These are phyloP conservation scores for Tridacna gigas DNA, from an alignment of 2,888 invertebrate species.

Conservation along the genomic window DNA sequence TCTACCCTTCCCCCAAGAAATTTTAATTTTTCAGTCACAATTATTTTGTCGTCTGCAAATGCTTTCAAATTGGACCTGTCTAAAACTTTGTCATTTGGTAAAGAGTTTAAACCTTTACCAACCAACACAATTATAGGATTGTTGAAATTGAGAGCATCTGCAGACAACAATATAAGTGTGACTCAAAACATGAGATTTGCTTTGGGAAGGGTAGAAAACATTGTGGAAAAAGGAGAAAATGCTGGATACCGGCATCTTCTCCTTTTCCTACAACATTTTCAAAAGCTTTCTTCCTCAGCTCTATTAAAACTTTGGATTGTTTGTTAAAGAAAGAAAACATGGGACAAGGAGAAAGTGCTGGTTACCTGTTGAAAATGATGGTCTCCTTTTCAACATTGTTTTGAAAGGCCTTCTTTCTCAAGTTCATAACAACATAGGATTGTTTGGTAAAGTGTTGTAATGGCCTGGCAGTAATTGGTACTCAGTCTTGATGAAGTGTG, in stretches of 20 bases:
- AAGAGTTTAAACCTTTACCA: neutral
- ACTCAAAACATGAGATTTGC: no score
- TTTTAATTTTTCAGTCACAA: no score
- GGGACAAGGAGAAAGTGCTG: neutral
- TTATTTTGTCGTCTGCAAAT: no score
- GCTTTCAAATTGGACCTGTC: no score
- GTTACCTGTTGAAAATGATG: neutral
- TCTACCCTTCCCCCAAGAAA: no score
- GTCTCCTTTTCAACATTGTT: neutral
- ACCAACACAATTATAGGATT: neutral
- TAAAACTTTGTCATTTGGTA: no score
- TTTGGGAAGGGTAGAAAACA: no score
- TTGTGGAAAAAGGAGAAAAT: no score
- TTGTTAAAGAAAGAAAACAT: neutral
- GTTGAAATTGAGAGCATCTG: neutral
- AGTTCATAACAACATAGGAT: no score
- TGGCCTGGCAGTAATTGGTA: conserved; percentile 1
- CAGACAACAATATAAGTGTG: neutral
- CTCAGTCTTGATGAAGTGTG: conserved; percentile 6
- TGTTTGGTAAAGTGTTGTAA: neutral
- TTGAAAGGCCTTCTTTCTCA: neutral
- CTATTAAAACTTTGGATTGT: neutral
- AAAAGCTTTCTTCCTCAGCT: no score
- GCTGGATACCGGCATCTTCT: no score
- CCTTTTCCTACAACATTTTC: no score